These are phyloP conservation scores for Eonycteris spelaea DNA, from an alignment of 2,113 vertebrate species.

Conservation along the genomic window DNA sequence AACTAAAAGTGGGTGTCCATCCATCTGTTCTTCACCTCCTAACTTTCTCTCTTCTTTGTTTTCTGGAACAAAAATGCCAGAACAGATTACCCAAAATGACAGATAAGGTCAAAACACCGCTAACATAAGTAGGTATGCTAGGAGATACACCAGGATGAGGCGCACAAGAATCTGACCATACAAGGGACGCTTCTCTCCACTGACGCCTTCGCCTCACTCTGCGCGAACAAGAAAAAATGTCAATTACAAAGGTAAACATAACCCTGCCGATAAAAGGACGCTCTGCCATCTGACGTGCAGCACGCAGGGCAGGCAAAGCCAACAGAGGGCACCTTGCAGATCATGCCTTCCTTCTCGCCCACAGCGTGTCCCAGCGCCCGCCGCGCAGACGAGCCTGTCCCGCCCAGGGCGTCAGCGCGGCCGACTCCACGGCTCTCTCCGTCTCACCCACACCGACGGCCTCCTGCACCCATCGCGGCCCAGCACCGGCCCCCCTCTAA, in stretches of 20 bases:
- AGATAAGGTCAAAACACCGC: background rate
- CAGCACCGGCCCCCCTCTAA: background rate
- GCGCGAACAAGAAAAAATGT: background rate
- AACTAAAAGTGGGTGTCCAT: background rate
- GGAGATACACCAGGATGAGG: background rate
- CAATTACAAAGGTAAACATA: conserved; percentile 10
- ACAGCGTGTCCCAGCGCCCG: too few relatives aligned
- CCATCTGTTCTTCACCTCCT: background rate
- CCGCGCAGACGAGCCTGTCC: background rate
- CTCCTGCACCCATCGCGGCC: background rate
- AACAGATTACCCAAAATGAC: background rate
- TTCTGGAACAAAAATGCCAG: background rate
- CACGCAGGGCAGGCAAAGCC: too few relatives aligned
- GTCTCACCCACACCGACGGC: background rate
- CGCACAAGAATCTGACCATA: background rate
- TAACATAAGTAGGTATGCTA: background rate
- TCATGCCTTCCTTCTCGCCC: too few relatives aligned
- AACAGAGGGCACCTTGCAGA: background rate
- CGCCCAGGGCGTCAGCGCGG: background rate
- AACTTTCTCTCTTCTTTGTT: background rate
- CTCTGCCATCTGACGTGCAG: background rate
- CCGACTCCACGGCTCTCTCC: background rate
- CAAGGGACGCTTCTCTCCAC: background rate
- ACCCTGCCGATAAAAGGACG: background rate
- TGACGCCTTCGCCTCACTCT: background rate